Base-by-base conservation (phyloP, 2,888 invertebrate genomes). In the Cheiracanthium punctorium region DNA sequence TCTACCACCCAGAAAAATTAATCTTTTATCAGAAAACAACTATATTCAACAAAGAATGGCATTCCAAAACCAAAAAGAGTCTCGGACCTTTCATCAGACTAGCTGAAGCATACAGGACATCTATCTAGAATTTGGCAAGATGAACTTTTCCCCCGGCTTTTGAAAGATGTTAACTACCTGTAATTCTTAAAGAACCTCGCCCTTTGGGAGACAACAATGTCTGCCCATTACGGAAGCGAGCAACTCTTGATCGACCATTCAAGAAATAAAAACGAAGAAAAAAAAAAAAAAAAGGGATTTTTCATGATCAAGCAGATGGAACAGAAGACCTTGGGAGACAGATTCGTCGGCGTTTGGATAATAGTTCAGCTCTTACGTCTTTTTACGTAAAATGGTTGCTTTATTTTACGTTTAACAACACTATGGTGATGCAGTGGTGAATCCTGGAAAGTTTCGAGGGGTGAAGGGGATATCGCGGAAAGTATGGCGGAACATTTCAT, bases 141-240 rank as follows among this genome's bases (percentile, higher is more conserved):
- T 48, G 48, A 48, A 48, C 48, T 17, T 48, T 48, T 48, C 12
- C 48, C 10, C 48, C 14, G 2, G 12, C 48, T n/a, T 17, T 17
- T 48, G n/a, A 71, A 80, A 80, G 71, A 58, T 71, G 80, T 32
- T 80, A 80, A 75, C 75, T 75, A 64, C 37, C 37, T 65, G 65
- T 58, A 75, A 64, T 29, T 28, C 29, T 28, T 28, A 75, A 64
- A 75, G 29, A 33, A 30, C 71, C 71, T 64, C 80, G 71, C 77
- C 77, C 69, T 52, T 28, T 17, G 20, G 32, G 24, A 30, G 7
- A 17, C 20, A 80, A 80, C 71, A 80, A 71, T 64, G 64, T 52
- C 71, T 71, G n/a, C 29, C 24, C 32, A n/a, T 37, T 52, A 67
- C 73, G 74, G 72, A 81, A 69, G 81, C 69, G 2, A 48, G 48